phyloP scores from a whole-genome alignment of 2,113 vertebrate genomes.

The Danionella cerebrum region DNA sequence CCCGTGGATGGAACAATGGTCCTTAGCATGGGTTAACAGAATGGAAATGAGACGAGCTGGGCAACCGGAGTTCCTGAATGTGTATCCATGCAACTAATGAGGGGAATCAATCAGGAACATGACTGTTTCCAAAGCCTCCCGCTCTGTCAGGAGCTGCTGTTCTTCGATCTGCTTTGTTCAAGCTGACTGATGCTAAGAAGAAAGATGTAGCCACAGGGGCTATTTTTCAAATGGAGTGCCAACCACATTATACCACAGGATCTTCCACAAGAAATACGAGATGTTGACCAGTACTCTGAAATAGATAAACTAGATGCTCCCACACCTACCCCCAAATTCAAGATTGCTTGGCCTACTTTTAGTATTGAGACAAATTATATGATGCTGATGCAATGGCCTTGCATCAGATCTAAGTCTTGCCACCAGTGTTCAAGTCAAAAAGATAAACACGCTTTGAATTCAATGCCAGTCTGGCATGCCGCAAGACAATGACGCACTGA shows the following conservation, averaged over 20 bases:
- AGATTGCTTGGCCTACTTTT: conserved; percentile 13
- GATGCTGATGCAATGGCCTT: not conserved
- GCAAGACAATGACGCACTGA: conserved; percentile 44
- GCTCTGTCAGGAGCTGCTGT: not conserved
- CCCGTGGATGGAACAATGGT: not conserved
- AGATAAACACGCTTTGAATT: conserved; percentile 11
- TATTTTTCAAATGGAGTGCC: not conserved
- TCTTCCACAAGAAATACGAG: not conserved
- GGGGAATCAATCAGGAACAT: conserved; percentile 9
- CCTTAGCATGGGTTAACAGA: conserved; percentile 3
- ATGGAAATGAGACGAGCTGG: conserved; percentile 2
- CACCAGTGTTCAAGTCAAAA: not conserved
- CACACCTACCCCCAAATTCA: not conserved
- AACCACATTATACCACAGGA: not conserved
- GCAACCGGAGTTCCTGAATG: not conserved
- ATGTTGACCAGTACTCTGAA: no score
- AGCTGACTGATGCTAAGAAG: not conserved
- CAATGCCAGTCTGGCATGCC: not conserved
- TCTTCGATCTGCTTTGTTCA: not conserved
- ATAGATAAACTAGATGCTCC: not conserved
- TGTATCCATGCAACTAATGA: conserved; percentile 18
- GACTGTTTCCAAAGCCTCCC: not conserved
- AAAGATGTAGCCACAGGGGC: not conserved
- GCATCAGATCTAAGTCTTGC: not conserved
- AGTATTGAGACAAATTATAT: not conserved